Conservation (phyloP, 2,888 invertebrate species). For the Ariolimax columbianus region DNA sequence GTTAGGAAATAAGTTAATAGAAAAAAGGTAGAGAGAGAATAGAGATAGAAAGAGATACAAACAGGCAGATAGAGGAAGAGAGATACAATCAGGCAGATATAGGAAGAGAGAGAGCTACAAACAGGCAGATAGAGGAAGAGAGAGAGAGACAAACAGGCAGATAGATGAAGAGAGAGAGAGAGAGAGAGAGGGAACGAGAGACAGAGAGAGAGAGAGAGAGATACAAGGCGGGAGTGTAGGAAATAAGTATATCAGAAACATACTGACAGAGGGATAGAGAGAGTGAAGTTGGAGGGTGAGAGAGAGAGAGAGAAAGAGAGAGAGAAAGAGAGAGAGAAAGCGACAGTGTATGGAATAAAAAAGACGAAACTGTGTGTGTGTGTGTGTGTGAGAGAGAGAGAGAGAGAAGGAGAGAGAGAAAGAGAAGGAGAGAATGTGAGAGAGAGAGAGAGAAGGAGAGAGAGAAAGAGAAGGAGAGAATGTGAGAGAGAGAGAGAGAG, state of each 20-base stretch:
- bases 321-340: neutral
- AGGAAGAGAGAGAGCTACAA: neutral
- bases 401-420: constrained; percentile 10
- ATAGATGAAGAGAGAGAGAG: neutral
- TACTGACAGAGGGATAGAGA: neutral
- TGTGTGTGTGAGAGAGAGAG: constrained; percentile 6
- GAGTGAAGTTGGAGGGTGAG: neutral
- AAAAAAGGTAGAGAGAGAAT: no score
- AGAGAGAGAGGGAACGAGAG: constrained; percentile 6
- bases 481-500: neutral
- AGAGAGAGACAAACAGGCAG: neutral
- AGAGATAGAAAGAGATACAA: no score
- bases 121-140: neutral
- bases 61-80: neutral
- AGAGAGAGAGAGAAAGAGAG: neutral
- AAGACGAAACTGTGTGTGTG: no score
- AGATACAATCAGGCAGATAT: constrained; percentile 4
- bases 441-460: no score
- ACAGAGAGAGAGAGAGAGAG: neutral
- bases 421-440: neutral
- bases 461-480: neutral
- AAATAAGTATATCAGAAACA: no score
- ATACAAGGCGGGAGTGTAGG: neutral
- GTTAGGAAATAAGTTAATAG: neutral
- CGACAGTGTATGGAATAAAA: no score